Conservation (phyloP, 2,888 invertebrate genomes). For the Trissoscelio sp. region DNA sequence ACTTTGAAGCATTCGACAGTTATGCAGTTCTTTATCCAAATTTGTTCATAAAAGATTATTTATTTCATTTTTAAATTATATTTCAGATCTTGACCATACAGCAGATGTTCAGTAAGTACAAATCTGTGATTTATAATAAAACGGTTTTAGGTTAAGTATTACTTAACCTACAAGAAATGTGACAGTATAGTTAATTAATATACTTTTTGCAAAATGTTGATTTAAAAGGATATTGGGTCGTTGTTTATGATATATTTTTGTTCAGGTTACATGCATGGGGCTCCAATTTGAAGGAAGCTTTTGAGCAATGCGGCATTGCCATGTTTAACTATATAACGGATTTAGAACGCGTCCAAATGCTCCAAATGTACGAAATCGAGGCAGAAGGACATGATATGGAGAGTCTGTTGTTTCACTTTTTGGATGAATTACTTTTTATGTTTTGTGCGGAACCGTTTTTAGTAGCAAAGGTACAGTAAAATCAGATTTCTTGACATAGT, state of each 20-base stretch:
- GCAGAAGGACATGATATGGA: slow-evolving; percentile 95
- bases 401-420: slow-evolving; percentile 94
- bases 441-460: slow-evolving; percentile 96
- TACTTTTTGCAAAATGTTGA: not conserved
- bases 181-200: no score
- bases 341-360: slow-evolving; percentile 91
- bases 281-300: slow-evolving; percentile 92
- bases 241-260: not conserved
- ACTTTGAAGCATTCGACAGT: no score
- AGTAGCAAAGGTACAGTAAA: slow-evolving; percentile 86
- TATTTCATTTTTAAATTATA: slow-evolving; percentile 60
- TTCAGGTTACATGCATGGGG: slow-evolving; percentile 96
- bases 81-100: slow-evolving; percentile 97
- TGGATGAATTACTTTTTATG: slow-evolving; percentile 96
- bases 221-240: not conserved
- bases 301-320: slow-evolving; percentile 96
- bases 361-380: slow-evolving; percentile 91
- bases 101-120: slow-evolving; percentile 98
- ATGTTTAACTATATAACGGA: slow-evolving; percentile 99
- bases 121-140: not conserved
- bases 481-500: not conserved
- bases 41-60: not conserved
- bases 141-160: slow-evolving; percentile 32
- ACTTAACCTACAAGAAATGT: slow-evolving; percentile 53
- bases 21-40: not conserved